Percentiles rank a stretch among this genome's conserved stretches.
Evolutionary conservation across 1,140 invertebrate species (phyloP).

Genomic region (Trissolcus basalis): DNA sequence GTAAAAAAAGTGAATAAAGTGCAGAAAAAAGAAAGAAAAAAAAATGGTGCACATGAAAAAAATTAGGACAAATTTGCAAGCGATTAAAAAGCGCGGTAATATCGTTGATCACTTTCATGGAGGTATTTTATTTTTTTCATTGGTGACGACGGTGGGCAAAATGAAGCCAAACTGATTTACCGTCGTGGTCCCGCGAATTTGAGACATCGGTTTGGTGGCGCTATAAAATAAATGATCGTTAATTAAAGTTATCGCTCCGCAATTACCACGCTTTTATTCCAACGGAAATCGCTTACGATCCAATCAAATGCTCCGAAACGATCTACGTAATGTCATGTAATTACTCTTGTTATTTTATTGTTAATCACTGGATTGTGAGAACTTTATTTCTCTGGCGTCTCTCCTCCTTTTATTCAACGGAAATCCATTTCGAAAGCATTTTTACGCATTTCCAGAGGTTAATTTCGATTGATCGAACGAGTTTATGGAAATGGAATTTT

Average conservation of each 20-base stretch:
- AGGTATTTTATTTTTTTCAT: too few relatives aligned
- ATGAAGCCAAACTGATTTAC: slow-evolving; percentile 1
- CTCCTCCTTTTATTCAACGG: not conserved
- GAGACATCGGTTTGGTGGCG: slow-evolving; percentile 38
- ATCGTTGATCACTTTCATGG: too few relatives aligned
- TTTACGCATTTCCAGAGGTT: too few relatives aligned
- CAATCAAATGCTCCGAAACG: slow-evolving; percentile 44
- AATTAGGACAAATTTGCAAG: too few relatives aligned
- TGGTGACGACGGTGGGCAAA: too few relatives aligned
- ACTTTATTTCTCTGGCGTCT: slow-evolving; percentile 21
- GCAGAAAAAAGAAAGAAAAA: too few relatives aligned
- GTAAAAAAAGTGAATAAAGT: too few relatives aligned
- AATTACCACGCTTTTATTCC: slow-evolving; percentile 52
- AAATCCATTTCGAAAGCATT: too few relatives aligned
- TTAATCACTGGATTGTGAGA: slow-evolving; percentile 42
- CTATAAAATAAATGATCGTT: slow-evolving; percentile 53
- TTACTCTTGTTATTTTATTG: slow-evolving; percentile 53
- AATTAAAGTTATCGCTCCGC: slow-evolving; percentile 54
- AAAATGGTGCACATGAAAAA: too few relatives aligned
- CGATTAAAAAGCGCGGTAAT: too few relatives aligned
- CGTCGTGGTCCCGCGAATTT: slow-evolving; percentile 6
- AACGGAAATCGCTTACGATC: slow-evolving; percentile 43
- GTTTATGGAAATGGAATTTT: too few relatives aligned
- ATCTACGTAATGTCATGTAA: slow-evolving; percentile 33
- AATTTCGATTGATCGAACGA: too few relatives aligned